Evolutionary conservation across 2,888 invertebrate species (phyloP).

Genomic region (Glaucopsyche alexis): DNA sequence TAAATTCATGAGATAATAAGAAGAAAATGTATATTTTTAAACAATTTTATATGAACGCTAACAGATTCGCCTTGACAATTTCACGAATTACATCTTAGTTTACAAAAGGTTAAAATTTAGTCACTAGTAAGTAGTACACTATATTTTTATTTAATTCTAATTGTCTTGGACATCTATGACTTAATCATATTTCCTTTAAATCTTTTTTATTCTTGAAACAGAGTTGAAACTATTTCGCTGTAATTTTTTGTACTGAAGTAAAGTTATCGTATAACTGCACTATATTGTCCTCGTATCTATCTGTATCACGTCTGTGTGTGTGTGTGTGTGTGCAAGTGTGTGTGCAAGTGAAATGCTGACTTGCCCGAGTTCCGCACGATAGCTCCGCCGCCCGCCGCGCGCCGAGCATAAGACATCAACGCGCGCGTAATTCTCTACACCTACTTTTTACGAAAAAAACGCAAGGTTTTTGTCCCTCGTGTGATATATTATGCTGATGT

Average conservation of each 20-base stretch:
- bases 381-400: too few relatives aligned
- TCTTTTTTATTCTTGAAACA: neutral
- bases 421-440: slow-evolving; percentile 38
- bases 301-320: too few relatives aligned
- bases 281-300: neutral
- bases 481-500: neutral
- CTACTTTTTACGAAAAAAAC: neutral
- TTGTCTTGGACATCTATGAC: neutral
- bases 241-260: neutral
- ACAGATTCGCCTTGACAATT: neutral
- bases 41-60: too few relatives aligned
- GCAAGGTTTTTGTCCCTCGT: neutral
- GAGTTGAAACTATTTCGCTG: neutral
- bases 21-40: too few relatives aligned
- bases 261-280: neutral
- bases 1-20: too few relatives aligned
- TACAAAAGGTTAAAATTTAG: neutral
- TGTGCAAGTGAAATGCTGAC: slow-evolving; percentile 13
- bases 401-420: slow-evolving; percentile 54
- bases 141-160: neutral
- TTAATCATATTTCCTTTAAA: too few relatives aligned
- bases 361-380: slow-evolving; percentile 26
- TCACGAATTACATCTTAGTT: neutral
- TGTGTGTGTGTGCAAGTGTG: neutral
- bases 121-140: neutral